Percentiles rank a stretch among this genome's conserved stretches.
These are phyloP conservation scores for Pterophyllum scalare DNA, from an alignment of 2,113 vertebrate species.

Conservation along the genomic window DNA sequence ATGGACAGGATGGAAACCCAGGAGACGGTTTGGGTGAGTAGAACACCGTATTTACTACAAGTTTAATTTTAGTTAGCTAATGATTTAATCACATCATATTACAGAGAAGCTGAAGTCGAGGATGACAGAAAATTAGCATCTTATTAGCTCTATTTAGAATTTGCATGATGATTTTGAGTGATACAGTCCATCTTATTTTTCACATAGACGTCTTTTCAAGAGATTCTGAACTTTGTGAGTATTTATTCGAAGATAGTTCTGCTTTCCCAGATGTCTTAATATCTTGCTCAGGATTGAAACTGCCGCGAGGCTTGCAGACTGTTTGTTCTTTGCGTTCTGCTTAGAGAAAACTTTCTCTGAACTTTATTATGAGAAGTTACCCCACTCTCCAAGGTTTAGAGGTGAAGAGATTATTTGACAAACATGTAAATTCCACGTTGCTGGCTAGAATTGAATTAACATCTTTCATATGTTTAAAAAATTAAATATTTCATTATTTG, in stretches of 20 bases:
- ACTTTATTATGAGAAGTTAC: neutral
- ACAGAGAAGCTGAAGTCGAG: neutral
- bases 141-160: neutral
- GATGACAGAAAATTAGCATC: neutral
- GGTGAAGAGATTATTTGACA: neutral
- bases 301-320: neutral
- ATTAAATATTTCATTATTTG: neutral
- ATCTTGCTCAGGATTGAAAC: neutral
- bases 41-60: neutral
- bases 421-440: neutral
- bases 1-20: constrained; percentile 85
- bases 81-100: neutral
- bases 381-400: neutral
- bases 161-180: neutral
- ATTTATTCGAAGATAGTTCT: neutral
- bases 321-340: neutral
- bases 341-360: neutral
- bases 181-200: neutral
- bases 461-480: neutral
- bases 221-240: neutral
- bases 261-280: neutral
- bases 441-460: neutral
- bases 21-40: constrained; percentile 91
- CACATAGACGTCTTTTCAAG: neutral
- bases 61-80: neutral